Evolutionary conservation across 2,113 vertebrate genomes (phyloP).

Genomic region (Tauraco erythrolophus): DNA sequence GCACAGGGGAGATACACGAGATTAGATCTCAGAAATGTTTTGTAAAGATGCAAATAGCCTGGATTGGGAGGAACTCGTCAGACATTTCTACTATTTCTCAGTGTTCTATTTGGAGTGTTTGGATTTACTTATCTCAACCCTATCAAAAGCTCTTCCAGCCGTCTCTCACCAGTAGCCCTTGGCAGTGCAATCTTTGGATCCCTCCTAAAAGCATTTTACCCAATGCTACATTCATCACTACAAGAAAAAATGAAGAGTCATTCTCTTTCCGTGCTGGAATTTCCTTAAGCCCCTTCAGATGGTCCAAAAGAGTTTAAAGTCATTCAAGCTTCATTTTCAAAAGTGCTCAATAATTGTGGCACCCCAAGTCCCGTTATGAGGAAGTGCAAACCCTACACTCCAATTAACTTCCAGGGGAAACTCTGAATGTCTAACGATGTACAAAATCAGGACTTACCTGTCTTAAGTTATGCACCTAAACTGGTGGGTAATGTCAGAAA

Average conservation of each 20-base stretch:
- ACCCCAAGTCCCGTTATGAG: conserved; percentile 40
- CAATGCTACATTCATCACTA: neutral
- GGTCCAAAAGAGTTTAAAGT: neutral
- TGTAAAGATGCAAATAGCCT: neutral
- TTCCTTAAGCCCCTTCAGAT: neutral
- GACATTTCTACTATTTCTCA: neutral
- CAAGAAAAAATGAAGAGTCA: neutral
- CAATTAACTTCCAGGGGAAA: conserved; percentile 40
- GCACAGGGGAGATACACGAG: neutral
- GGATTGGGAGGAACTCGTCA: neutral
- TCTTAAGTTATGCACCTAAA: conserved; percentile 37
- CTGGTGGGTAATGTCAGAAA: conserved; percentile 59
- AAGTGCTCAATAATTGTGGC: neutral
- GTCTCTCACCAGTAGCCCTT: neutral
- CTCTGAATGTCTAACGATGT: conserved; percentile 23
- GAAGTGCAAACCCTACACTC: neutral
- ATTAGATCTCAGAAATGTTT: neutral
- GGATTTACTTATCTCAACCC: neutral
- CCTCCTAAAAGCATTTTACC: neutral
- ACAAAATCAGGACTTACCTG: conserved; percentile 54
- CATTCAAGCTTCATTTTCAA: neutral
- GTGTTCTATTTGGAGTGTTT: neutral
- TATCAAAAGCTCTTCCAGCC: neutral
- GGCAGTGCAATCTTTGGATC: neutral
- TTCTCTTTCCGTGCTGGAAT: neutral